These are phyloP conservation scores for Nasonia vitripennis DNA, from an alignment of 1,140 invertebrate species.

Conservation along the genomic window DNA sequence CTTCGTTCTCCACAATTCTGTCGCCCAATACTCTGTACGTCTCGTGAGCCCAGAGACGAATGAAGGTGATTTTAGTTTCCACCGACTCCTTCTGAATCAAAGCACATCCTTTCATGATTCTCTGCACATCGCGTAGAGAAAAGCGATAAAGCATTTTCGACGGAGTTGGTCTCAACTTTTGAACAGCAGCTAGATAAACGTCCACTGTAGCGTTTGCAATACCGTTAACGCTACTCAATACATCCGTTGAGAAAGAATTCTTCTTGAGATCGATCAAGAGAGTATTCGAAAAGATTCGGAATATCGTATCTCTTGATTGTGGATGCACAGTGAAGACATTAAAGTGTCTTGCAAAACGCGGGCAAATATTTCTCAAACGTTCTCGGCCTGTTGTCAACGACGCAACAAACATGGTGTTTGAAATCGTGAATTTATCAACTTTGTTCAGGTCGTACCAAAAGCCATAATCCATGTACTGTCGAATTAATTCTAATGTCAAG, in stretches of 20 bases:
- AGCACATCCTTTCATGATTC: constrained; percentile 80
- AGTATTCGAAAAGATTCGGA: constrained; percentile 79
- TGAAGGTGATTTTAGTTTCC: constrained; percentile 73
- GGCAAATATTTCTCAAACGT: constrained; percentile 70
- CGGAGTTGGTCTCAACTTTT: constrained; percentile 77
- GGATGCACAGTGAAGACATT: constrained; percentile 78
- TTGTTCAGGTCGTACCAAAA: constrained; percentile 80
- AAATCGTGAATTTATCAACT: constrained; percentile 75
- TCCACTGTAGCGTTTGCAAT: constrained; percentile 80
- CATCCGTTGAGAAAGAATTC: constrained; percentile 78
- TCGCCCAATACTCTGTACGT: constrained; percentile 82
- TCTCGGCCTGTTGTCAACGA: constrained; percentile 74
- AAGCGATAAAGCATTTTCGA: constrained; percentile 82
- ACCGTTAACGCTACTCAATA: constrained; percentile 74
- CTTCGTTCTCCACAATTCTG: constrained; percentile 77
- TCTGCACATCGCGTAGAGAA: constrained; percentile 79
- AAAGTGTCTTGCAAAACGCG: constrained; percentile 81
- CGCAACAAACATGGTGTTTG: constrained; percentile 77
- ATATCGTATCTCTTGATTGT: constrained; percentile 79
- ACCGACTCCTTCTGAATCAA: constrained; percentile 81
- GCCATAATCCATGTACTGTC: constrained; percentile 81
- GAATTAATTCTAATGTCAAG: constrained; percentile 80
- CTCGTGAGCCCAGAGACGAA: constrained; percentile 84
- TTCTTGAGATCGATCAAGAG: constrained; percentile 77
- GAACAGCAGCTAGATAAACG: constrained; percentile 77